Conservation (phyloP, 2,888 invertebrate species). For the Gibbula magus region DNA sequence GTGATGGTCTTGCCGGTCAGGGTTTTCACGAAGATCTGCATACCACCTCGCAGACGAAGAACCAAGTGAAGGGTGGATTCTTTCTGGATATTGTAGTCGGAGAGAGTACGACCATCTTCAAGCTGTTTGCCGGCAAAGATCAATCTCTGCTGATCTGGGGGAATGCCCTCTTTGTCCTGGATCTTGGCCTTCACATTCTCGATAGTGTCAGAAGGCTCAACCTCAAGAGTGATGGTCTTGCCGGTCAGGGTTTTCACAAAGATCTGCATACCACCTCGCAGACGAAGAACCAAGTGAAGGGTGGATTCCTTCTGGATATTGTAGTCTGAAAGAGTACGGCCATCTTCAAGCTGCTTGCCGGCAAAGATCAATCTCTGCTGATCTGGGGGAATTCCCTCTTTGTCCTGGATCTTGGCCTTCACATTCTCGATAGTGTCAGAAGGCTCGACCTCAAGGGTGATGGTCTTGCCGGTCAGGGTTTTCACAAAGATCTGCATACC, state of each 20-base stretch:
- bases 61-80: slow-evolving; percentile 94
- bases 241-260: slow-evolving; percentile 77
- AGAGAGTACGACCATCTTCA: slow-evolving; percentile 93
- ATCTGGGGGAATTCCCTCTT: slow-evolving; percentile 79
- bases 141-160: slow-evolving; percentile 87
- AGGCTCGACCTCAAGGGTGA: slow-evolving; percentile 80
- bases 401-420: slow-evolving; percentile 80
- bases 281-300: slow-evolving; percentile 90
- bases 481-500: slow-evolving; percentile 86
- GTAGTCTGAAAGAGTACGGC: slow-evolving; percentile 91
- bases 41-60: slow-evolving; percentile 85
- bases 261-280: slow-evolving; percentile 84
- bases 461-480: slow-evolving; percentile 72
- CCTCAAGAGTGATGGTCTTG: slow-evolving; percentile 72
- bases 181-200: slow-evolving; percentile 88
- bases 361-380: slow-evolving; percentile 94
- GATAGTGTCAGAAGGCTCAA: slow-evolving; percentile 91
- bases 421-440: slow-evolving; percentile 96
- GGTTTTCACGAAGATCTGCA: slow-evolving; percentile 85
- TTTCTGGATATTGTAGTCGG: slow-evolving; percentile 96
- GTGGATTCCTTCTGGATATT: slow-evolving; percentile 97
- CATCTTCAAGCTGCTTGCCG: slow-evolving; percentile 96
- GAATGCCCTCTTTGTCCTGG: slow-evolving; percentile 79
- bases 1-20: slow-evolving; percentile 73
- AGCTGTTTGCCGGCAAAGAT: slow-evolving; percentile 96